Evolutionary conservation across 2,113 vertebrate genomes (phyloP).

Genomic region (Bolborhynchus lineola): DNA sequence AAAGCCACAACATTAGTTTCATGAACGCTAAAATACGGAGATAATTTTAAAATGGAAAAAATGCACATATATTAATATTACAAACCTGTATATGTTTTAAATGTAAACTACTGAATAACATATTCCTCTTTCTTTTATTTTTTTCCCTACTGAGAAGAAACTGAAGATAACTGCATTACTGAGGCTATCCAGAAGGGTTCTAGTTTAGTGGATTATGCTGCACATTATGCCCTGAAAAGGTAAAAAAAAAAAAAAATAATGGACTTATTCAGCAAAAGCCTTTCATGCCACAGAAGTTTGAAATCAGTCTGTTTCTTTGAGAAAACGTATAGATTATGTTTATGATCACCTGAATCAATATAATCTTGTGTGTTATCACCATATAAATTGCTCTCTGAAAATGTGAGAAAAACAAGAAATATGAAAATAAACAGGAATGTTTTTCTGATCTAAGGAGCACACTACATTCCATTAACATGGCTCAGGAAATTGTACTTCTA

Average conservation of each 20-base stretch:
- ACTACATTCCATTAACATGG: background rate
- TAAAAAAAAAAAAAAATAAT: constrained; percentile 8
- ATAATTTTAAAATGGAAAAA: background rate
- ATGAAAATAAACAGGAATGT: background rate
- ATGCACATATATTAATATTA: background rate
- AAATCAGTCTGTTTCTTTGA: background rate
- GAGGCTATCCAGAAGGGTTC: constrained; percentile 65
- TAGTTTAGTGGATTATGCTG: constrained; percentile 52
- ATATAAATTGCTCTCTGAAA: background rate
- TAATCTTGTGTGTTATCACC: background rate
- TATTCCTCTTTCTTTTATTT: background rate
- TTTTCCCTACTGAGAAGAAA: background rate
- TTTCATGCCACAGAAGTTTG: background rate
- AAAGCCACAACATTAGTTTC: background rate
- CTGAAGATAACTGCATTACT: constrained; percentile 52
- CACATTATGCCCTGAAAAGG: constrained; percentile 55
- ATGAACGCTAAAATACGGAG: background rate
- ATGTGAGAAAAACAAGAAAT: background rate
- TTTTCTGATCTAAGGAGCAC: background rate
- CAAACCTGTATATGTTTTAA: background rate
- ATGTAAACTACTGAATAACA: background rate
- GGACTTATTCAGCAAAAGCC: background rate
- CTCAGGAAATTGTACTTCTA: background rate
- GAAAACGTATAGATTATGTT: background rate
- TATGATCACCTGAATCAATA: background rate